These are phyloP conservation scores for Bacillus rossius DNA, from an alignment of 1,140 invertebrate genomes.

Conservation along the genomic window DNA sequence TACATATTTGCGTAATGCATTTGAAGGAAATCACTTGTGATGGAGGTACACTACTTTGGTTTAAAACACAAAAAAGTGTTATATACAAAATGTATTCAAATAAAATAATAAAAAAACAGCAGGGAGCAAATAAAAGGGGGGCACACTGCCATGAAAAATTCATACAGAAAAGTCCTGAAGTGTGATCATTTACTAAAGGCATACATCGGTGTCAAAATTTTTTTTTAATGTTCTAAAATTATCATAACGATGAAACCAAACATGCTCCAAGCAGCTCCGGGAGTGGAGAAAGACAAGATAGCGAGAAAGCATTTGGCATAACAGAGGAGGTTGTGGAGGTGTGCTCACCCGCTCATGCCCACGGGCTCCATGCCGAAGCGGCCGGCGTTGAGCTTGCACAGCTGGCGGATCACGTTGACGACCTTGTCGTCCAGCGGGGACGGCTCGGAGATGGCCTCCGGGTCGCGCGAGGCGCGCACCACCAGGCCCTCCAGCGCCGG, in stretches of 20 bases:
- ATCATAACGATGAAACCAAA: too few species aligned
- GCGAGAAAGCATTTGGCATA: too few species aligned
- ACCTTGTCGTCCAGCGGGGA: conserved; percentile 51
- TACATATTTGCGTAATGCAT: background rate
- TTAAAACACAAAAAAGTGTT: background rate
- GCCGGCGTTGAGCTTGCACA: conserved; percentile 68
- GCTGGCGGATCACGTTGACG: conserved; percentile 50
- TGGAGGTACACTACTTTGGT: background rate
- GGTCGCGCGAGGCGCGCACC: conserved; percentile 67
- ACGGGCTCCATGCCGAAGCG: conserved; percentile 58
- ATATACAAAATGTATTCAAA: background rate
- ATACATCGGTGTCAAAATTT: too few species aligned
- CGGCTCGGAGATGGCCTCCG: conserved; percentile 58
- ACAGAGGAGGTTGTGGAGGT: background rate
- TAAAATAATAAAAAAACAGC: background rate
- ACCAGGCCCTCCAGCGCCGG: conserved; percentile 85
- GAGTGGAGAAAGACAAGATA: too few species aligned
- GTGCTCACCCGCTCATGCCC: conserved; percentile 30
- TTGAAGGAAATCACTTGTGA: background rate
- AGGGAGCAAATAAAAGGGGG: background rate
- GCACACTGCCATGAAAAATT: too few species aligned
- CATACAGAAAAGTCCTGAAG: too few species aligned
- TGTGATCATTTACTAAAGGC: too few species aligned
- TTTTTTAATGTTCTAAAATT: too few species aligned
- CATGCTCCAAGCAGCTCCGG: too few species aligned